Percentiles rank a stretch among this genome's conserved stretches.
These are phyloP conservation scores for Colaptes auratus DNA, from an alignment of 2,113 vertebrate genomes.

Conservation along the genomic window DNA sequence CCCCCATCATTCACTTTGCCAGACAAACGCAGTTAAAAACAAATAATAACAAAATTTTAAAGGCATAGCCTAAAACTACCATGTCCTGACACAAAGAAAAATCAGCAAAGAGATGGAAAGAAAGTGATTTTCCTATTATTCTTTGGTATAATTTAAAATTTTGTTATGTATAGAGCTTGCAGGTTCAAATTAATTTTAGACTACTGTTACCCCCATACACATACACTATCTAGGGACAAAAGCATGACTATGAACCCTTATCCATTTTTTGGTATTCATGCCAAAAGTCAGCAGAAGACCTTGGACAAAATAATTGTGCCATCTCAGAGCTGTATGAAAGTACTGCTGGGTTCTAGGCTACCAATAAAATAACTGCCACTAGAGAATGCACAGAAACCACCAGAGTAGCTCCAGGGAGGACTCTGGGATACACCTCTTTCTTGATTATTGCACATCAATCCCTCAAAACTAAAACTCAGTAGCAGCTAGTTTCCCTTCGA, in stretches of 20 bases:
- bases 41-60: too few species aligned
- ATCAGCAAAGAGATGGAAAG: neutral
- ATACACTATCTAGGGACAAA: neutral
- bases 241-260: neutral
- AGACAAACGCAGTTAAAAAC: too few species aligned
- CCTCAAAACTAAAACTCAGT: neutral
- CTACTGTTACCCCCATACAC: neutral
- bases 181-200: neutral
- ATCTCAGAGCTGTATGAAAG: neutral
- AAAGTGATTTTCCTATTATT: neutral
- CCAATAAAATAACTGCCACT: neutral
- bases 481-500: neutral
- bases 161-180: neutral
- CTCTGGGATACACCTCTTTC: neutral
- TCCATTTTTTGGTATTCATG: neutral
- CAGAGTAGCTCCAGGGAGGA: neutral
- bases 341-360: neutral
- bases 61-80: too few species aligned
- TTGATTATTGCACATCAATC: neutral
- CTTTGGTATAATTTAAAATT: neutral
- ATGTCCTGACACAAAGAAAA: neutral
- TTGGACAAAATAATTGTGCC: neutral
- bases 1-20: too few species aligned
- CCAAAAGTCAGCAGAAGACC: neutral
- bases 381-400: neutral